These are phyloP conservation scores for Cynopterus brachyotis DNA, from an alignment of 2,113 vertebrate genomes.

Conservation along the genomic window DNA sequence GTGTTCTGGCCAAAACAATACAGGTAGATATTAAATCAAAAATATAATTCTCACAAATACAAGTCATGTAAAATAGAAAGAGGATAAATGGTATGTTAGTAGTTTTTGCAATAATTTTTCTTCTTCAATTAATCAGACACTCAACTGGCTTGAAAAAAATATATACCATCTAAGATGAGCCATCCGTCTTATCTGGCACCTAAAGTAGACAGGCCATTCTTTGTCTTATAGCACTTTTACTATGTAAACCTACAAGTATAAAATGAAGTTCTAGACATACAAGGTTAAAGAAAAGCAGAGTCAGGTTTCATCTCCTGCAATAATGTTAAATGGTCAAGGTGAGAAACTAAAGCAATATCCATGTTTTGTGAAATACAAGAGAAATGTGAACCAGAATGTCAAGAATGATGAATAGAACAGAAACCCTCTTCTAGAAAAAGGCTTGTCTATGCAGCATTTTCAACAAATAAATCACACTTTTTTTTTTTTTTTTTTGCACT, in stretches of 20 bases:
- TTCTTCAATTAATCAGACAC: slow-evolving; percentile 56
- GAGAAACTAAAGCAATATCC: slow-evolving; percentile 61
- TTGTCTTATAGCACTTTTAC: slow-evolving; percentile 34
- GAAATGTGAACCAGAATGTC: slow-evolving; percentile 49
- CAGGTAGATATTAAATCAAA: slow-evolving; percentile 34
- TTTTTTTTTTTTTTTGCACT: not conserved
- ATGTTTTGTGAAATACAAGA: slow-evolving; percentile 50
- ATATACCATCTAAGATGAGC: slow-evolving; percentile 54
- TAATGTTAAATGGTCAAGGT: slow-evolving; percentile 70
- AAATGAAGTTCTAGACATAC: slow-evolving; percentile 5
- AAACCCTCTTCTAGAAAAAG: not conserved
- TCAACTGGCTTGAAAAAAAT: slow-evolving; percentile 54
- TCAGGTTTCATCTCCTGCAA: slow-evolving; percentile 59
- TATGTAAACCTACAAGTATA: slow-evolving; percentile 38
- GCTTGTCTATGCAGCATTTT: slow-evolving; percentile 27
- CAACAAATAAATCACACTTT: not conserved
- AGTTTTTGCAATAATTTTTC: slow-evolving; percentile 56
- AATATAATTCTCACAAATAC: slow-evolving; percentile 14
- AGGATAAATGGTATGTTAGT: slow-evolving; percentile 34
- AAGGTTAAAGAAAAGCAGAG: slow-evolving; percentile 61
- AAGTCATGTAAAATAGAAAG: not conserved
- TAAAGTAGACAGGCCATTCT: slow-evolving; percentile 25
- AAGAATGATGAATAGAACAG: slow-evolving; percentile 59
- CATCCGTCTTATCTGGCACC: slow-evolving; percentile 52
- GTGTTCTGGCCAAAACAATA: not conserved